phyloP scores from a whole-genome alignment of 2,888 invertebrate species.

The Microctonus aethiopoides region DNA sequence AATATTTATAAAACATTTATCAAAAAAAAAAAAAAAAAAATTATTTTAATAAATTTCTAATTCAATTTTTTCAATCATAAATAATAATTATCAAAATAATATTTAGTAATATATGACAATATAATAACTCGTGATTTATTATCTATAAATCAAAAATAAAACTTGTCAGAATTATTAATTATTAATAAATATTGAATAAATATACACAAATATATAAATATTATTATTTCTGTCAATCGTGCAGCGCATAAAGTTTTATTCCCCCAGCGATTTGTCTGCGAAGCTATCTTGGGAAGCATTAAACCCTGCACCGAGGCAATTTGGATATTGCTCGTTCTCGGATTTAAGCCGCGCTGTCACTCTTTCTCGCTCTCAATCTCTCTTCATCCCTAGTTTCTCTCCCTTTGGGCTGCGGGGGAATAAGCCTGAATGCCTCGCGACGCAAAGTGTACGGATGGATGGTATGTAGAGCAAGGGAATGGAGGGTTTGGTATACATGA shows the following conservation, averaged over 20 bases:
- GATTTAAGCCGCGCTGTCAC: conserved; percentile 44
- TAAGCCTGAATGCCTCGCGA: conserved; percentile 13
- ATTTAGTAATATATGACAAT: too few species aligned
- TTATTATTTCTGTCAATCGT: conserved; percentile 51
- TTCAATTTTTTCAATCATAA: too few species aligned
- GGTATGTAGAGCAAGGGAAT: not conserved
- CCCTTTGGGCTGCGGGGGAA: not conserved
- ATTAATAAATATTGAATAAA: conserved; percentile 11
- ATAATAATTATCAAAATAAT: too few species aligned
- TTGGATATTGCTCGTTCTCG: conserved; percentile 59
- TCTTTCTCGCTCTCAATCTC: not conserved
- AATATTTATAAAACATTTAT: too few species aligned
- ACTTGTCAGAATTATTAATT: too few species aligned
- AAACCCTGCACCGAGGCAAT: conserved; percentile 58
- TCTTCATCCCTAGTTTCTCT: too few species aligned
- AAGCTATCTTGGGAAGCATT: conserved; percentile 49
- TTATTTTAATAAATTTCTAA: too few species aligned
- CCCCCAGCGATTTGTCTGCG: conserved; percentile 54
- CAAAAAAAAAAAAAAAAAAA: too few species aligned
- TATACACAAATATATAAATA: conserved; percentile 6
- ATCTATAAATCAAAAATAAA: too few species aligned
- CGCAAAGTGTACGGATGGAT: not conserved
- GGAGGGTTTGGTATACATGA: not conserved
- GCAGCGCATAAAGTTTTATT: conserved; percentile 53
- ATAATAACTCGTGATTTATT: too few species aligned